phyloP scores from a whole-genome alignment of 1,140 invertebrate species.

The Drosophila serrata region DNA sequence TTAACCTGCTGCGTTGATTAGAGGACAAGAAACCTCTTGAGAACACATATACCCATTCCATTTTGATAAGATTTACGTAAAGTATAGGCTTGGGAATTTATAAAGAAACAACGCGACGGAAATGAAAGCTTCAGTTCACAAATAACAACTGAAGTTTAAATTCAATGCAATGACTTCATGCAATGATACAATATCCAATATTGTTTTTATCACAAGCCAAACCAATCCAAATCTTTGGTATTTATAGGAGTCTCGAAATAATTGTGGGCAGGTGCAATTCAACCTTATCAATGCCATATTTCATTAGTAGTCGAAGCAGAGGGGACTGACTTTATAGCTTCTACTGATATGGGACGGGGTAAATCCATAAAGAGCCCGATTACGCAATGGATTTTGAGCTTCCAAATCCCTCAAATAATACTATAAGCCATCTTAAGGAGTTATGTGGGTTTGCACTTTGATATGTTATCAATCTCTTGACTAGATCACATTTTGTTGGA shows the following conservation, averaged over 20 bases:
- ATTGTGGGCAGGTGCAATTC: constrained; percentile 45
- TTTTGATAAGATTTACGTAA: constrained; percentile 49
- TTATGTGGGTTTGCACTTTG: neutral
- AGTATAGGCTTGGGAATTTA: constrained; percentile 13
- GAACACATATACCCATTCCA: constrained; percentile 10
- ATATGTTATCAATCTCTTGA: neutral
- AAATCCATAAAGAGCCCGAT: constrained; percentile 62
- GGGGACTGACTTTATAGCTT: constrained; percentile 48
- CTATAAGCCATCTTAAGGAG: neutral
- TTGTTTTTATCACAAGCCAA: constrained; percentile 26
- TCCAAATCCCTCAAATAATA: neutral
- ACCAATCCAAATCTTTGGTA: constrained; percentile 28
- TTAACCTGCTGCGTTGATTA: constrained; percentile 24
- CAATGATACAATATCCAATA: constrained; percentile 39
- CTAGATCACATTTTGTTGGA: neutral
- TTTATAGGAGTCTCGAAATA: constrained; percentile 34
- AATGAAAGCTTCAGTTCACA: constrained; percentile 22
- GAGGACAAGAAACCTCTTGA: constrained; percentile 38
- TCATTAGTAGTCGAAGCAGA: constrained; percentile 20
- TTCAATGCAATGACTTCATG: constrained; percentile 25
- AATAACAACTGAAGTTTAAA: constrained; percentile 5
- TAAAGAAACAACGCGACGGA: constrained; percentile 15
- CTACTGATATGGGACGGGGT: constrained; percentile 40
- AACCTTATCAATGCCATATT: constrained; percentile 53
- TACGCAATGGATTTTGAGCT: constrained; percentile 53